Evolutionary conservation across 2,113 vertebrate species (phyloP).

Genomic region (Melanerpes formicivorus): DNA sequence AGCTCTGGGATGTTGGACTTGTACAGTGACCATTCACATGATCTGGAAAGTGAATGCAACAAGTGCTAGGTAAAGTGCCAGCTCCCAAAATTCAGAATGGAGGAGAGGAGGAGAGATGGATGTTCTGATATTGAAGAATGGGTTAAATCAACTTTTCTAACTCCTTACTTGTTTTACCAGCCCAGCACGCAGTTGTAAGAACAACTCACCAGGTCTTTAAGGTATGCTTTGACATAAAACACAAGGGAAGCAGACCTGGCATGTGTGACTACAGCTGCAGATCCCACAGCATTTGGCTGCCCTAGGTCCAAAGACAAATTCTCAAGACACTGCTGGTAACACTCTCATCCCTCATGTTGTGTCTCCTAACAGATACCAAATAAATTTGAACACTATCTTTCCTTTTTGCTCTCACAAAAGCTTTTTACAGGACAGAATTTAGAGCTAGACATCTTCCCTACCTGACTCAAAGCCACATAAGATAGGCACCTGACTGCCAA

Average conservation of each 20-base stretch:
- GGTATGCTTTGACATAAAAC: neutral
- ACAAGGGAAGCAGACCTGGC: neutral
- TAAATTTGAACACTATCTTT: neutral
- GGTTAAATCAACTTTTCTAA: neutral
- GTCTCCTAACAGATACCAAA: neutral
- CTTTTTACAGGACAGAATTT: neutral
- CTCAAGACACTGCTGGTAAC: neutral
- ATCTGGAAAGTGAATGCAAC: slow-evolving; percentile 85
- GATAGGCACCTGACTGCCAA: neutral
- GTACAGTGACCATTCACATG: slow-evolving; percentile 98
- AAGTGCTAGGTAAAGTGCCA: neutral
- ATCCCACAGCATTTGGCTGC: neutral
- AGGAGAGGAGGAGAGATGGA: slow-evolving; percentile 3
- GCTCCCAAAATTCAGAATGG: neutral
- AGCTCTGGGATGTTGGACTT: slow-evolving; percentile 92
- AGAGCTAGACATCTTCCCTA: neutral
- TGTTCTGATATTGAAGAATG: neutral
- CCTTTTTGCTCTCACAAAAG: neutral
- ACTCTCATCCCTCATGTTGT: neutral
- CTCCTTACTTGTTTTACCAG: neutral
- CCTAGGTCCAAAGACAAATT: neutral
- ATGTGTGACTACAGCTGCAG: neutral
- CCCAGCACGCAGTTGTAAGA: neutral
- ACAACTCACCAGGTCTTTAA: neutral
- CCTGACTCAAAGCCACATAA: neutral